Evolutionary conservation across 2,888 invertebrate genomes (phyloP).

Genomic region (Rhogogaster chlorosoma): DNA sequence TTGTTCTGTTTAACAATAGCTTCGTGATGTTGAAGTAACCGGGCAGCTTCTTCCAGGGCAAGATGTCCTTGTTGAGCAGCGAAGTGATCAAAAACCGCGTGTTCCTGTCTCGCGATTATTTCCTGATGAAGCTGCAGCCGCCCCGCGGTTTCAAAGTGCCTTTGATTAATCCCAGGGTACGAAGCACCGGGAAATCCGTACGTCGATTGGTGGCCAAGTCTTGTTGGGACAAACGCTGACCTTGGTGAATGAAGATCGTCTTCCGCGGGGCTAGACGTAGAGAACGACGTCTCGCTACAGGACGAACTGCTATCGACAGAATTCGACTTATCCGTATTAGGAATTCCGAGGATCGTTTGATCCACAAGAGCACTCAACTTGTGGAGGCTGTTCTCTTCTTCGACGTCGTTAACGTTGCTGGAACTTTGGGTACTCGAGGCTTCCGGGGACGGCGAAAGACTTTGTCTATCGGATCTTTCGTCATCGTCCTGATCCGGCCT

Average conservation of each 20-base stretch:
- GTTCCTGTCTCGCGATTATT: constrained; percentile 20
- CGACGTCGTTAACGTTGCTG: constrained; percentile 53
- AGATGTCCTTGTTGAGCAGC: constrained; percentile 21
- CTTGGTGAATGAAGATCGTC: constrained; percentile 46
- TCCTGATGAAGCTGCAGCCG: background rate
- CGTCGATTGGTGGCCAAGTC: constrained; percentile 44
- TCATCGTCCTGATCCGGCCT: constrained; percentile 45
- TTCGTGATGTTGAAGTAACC: constrained; percentile 69
- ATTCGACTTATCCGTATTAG: constrained; percentile 37
- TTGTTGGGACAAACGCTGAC: constrained; percentile 4
- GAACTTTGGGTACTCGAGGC: background rate
- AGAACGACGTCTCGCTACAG: constrained; percentile 10
- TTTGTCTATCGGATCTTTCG: constrained; percentile 9
- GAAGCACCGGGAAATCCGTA: constrained; percentile 48
- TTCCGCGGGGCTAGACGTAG: background rate
- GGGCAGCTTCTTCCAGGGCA: constrained; percentile 66
- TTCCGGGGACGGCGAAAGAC: background rate
- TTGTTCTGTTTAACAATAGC: constrained; percentile 74
- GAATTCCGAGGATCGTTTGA: constrained; percentile 23
- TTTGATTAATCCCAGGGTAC: background rate
- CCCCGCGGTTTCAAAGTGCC: background rate
- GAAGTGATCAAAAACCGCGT: constrained; percentile 13
- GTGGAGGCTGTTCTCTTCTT: constrained; percentile 55
- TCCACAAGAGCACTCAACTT: constrained; percentile 59
- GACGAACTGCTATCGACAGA: constrained; percentile 42